Percentiles rank a stretch among this genome's conserved stretches.
Evolutionary conservation across 2,797 vertebrate species (phyloP).

Genomic region (Crypturellus tataupa): DNA sequence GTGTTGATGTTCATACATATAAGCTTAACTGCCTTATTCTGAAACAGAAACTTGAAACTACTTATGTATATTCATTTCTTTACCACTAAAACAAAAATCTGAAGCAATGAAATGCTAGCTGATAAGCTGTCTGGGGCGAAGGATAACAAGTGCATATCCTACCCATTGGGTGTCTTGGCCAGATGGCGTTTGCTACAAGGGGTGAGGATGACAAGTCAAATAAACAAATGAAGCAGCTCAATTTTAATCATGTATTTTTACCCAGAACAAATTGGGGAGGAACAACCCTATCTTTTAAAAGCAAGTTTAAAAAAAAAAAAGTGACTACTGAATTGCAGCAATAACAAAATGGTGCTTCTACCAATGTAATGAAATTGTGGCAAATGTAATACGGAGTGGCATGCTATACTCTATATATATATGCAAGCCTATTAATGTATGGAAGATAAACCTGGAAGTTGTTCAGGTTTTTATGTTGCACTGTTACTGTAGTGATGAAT

Average conservation of each 20-base stretch:
- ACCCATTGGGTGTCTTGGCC: not conserved
- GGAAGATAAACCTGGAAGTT: not conserved
- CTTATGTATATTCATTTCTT: not conserved
- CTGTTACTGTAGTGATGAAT: conserved; percentile 19
- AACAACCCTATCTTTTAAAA: conserved; percentile 22
- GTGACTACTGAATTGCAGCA: conserved; percentile 25
- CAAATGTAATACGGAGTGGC: not conserved
- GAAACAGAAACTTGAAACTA: conserved; percentile 57
- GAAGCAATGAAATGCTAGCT: not conserved
- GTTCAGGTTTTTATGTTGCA: not conserved
- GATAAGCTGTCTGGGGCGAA: not conserved
- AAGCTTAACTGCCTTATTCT: conserved; percentile 30
- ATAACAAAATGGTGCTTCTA: conserved; percentile 37
- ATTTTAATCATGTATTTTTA: not conserved
- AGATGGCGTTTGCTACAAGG: not conserved
- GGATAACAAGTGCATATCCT: not conserved
- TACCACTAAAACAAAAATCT: not conserved
- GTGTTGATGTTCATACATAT: not conserved
- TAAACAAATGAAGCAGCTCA: not conserved
- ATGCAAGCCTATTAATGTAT: not conserved
- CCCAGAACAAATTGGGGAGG: not conserved
- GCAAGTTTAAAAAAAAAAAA: not conserved
- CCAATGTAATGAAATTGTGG: conserved; percentile 55
- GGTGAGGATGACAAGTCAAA: not conserved
- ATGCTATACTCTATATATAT: not conserved